Evolutionary conservation across 2,797 vertebrate species (phyloP).

Genomic region (Astyanax mexicanus): DNA sequence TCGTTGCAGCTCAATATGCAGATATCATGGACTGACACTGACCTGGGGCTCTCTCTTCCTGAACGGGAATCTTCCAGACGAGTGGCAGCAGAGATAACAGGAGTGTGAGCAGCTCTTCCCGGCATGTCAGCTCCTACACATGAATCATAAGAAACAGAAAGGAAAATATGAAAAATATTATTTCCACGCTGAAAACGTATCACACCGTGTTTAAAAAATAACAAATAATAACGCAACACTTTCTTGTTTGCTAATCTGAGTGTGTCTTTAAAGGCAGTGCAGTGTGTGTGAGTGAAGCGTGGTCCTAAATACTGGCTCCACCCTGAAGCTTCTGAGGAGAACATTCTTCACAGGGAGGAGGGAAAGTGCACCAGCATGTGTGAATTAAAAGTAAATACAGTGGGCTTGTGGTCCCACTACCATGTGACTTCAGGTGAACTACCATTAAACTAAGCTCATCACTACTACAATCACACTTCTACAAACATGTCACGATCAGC

Average conservation of each 20-base stretch:
- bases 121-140: conserved; percentile 91
- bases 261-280: conserved; percentile 5
- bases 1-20: too few species aligned
- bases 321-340: conserved; percentile 59
- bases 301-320: conserved; percentile 61
- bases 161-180: conserved; percentile 35
- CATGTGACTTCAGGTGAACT: conserved; percentile 40
- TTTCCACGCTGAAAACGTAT: not conserved
- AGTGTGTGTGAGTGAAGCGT: conserved; percentile 64
- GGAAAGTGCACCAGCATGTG: conserved; percentile 68
- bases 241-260: conserved; percentile 33
- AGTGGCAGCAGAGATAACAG: conserved; percentile 93
- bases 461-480: conserved; percentile 3
- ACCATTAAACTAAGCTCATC: not conserved
- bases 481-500: not conserved
- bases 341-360: conserved; percentile 74
- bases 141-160: conserved; percentile 50
- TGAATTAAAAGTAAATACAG: conserved; percentile 79
- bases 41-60: conserved; percentile 93
- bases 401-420: conserved; percentile 17
- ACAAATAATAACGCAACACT: conserved; percentile 18
- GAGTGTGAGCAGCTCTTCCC: conserved; percentile 95
- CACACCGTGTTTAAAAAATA: not conserved
- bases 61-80: conserved; percentile 97
- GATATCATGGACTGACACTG: conserved; percentile 35